Evolutionary conservation across 2,113 vertebrate genomes (phyloP), one percentile per base, ranked within the genome.

Genomic region (Python bivittatus): DNA sequence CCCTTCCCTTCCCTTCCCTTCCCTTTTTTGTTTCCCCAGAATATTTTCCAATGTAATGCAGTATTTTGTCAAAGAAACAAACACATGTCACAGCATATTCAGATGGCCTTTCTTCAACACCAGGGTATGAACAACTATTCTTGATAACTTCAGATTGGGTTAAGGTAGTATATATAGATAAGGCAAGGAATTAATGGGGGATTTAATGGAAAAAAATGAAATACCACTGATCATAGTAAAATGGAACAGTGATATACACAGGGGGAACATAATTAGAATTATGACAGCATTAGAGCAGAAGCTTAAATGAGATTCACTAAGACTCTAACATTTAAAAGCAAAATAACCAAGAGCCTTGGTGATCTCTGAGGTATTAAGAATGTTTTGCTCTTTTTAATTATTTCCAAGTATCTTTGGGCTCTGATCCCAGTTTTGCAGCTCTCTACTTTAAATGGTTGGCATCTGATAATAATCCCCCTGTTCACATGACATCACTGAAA

Each of bases 301-400:
- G 91, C 72, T 89, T 89, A 92, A 89, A 92, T 84, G 88, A 85
- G 79, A 89, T 64, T 89, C 72, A 84, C 72, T 89, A 89, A 60
- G 79, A 29, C 56, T 53, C 48, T 84, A 84, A 85, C 91, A 89
- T 92, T 92, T 92, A 92, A 92, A 89, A 89, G 88, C 72, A 92
- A 92, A 92, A 89, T 89, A 92, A 92, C 91, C 87, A 85, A 92
- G 79, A 89, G 79, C 88, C 72, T 85, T 58, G 33, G 91, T 84
- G 79, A 92, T 92, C 91, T 92, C 88, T 0, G 79, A 64, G 88
- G 91, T 89, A 89, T 92, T 92, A 92, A 84, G 87, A 38, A 64
- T 89, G 88, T 89, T 92, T 92, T 92, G 91, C 72, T 89, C 91
- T 89, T 89, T 89, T 92, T 92, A 92, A 92, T 92, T 92, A 92